Base-by-base conservation (phyloP, 2,797 vertebrate genomes). In the Pseudotriccus pelzelni region DNA sequence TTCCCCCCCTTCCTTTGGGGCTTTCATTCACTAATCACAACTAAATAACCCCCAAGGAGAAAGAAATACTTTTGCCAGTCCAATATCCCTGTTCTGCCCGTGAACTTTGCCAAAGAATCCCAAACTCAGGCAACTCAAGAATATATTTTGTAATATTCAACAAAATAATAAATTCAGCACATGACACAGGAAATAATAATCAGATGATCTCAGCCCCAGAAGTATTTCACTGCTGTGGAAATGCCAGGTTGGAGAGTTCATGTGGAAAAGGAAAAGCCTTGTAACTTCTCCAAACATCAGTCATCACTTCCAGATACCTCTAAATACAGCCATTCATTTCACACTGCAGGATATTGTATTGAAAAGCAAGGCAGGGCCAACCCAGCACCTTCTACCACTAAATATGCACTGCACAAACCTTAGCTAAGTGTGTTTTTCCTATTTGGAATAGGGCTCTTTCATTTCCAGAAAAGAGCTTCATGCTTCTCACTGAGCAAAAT, bases 261-360 rank as follows among this genome's bases (percentile, higher is more conserved):
- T 95, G 94, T 97, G 97, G 97, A 97, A 97, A 95, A 97, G 95
- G 90, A 96, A 97, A 96, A 96, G 94, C 92, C 96, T 97, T 97
- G 94, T 95, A 96, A 96, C 88, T 94, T 92, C 85, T 97, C 97
- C 97, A 97, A 97, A 95, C 90, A 95, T 96, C 97, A 97, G 95
- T 97, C 97, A 97, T 96, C 97, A 96, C 95, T 97, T 97, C 95
- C 97, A 97, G 96, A 97, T 96, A 97, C 95, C 94, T 97, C 96
- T 97, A 97, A 97, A 97, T 97, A 96, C 95, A 88, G 87, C 89
- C 88, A 96, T 97, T 97, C 96, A 97, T 97, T 96, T 97, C 95
- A 94, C 91, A 94, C 95, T 96, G 92, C 95, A 96, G 96, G 95
- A 96, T 96, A 96, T 96, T 96, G 96, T 96, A 97, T 96, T 92